Base-by-base conservation (phyloP, 1,140 invertebrate genomes). In the Anoplolepis gracilipes region DNA sequence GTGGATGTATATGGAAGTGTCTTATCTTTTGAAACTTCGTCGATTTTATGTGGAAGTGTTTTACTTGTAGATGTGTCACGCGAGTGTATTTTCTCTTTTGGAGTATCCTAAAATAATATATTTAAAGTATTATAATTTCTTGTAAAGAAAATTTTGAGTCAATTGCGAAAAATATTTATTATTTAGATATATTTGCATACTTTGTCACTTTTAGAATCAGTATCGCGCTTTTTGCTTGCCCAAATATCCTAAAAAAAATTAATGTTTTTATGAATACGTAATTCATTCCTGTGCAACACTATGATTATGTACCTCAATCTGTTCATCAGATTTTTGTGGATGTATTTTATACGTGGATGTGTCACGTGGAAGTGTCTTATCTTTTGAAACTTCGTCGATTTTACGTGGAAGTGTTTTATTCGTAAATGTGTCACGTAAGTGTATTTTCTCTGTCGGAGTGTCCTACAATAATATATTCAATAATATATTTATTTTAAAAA, bases 201-300 rank as follows among this genome's bases (percentile, higher is more conserved):
- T 78, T 87, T 64, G 13, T 28, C 61, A 25, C 2, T 79, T 67
- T 64, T 57, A 19, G 16, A 19, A 22, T 39, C 69, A 46, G 22
- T 64, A 22, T 86, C 77, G 0, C 28, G 16, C 0, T 82, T 28
- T 75, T n/a, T 84, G 4, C 39, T 64, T 6, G 61, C 62, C 87
- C 70, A 84, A 69, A 88, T 87, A 57, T 87, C 77, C 85, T 88
- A 88, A 36, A 88, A 69, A n/a, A 25, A 10, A 62, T 39, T 36
- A 2, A 69, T 55, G 2, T 30, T 39, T 62, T 62, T 42, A 49
- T 59, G 13, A 57, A 11, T 59, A 61, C 30, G 19, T 6, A 42
- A 42, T 2, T 39, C 1, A 7, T 49, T 22, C 10, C 39, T 53
- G 33, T n/a, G 4, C 46, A 3, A 49, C 3, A 49, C 16, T 25